phyloP scores from a whole-genome alignment of 2,888 invertebrate genomes.

The Ormyrus labotus region DNA sequence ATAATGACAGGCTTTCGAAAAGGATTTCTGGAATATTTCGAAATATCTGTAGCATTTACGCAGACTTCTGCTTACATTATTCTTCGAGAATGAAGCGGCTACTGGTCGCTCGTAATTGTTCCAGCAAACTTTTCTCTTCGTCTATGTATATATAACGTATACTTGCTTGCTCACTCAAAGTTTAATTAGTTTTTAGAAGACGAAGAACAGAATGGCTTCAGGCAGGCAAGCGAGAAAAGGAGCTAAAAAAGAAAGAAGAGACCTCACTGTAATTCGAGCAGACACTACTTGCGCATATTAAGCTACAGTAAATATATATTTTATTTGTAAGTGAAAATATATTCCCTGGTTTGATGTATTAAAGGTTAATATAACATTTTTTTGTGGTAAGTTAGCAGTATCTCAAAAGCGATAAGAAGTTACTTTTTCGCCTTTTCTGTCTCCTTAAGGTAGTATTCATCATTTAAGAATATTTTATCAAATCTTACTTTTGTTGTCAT shows the following conservation, averaged over 20 bases:
- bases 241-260: constrained; percentile 42
- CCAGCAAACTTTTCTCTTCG: constrained; percentile 44
- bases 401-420: too few species aligned
- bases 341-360: too few species aligned
- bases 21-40: neutral
- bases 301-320: too few species aligned
- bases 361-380: too few species aligned
- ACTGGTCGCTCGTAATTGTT: constrained; percentile 32
- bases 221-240: constrained; percentile 24
- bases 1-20: neutral
- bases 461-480: too few species aligned
- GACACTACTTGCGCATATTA: neutral
- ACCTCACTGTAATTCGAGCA: neutral
- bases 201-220: constrained; percentile 49
- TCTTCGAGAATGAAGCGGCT: constrained; percentile 15
- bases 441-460: too few species aligned
- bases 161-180: constrained; percentile 63
- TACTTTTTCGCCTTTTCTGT: too few species aligned
- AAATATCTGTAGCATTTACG: neutral
- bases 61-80: constrained; percentile 1
- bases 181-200: constrained; percentile 75
- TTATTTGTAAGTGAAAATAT: too few species aligned
- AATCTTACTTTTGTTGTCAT: too few species aligned
- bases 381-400: too few species aligned
- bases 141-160: constrained; percentile 3